phyloP scores from a whole-genome alignment of 2,797 vertebrate species.

The Orientallactaga sibirica region DNA sequence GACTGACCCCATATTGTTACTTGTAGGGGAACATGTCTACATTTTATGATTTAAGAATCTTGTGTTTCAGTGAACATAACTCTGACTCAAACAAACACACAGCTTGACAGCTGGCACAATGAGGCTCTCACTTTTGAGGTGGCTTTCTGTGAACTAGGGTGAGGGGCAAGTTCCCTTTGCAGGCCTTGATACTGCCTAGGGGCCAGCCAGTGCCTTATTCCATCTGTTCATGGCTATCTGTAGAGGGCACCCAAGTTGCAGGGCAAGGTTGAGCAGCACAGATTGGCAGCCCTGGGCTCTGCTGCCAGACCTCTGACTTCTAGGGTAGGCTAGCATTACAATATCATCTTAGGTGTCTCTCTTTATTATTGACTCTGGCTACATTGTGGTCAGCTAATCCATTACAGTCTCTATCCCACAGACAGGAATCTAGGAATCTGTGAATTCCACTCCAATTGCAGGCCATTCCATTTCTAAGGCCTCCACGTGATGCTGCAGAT shows the following conservation, averaged over 20 bases:
- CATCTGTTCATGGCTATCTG: not conserved
- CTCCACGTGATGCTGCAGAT: not conserved
- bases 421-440: not conserved
- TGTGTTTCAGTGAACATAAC: not conserved
- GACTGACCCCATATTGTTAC: not conserved
- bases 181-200: not conserved
- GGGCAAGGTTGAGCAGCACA: not conserved
- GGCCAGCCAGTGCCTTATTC: not conserved
- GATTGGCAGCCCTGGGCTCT: not conserved
- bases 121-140: not conserved
- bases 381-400: not conserved
- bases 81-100: not conserved
- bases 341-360: not conserved
- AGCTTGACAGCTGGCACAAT: accelerated
- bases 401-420: not conserved
- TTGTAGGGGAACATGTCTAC: not conserved
- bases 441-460: no score
- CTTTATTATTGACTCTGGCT: not conserved
- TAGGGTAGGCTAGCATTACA: not conserved
- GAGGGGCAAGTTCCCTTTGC: no score
- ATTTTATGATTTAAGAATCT: not conserved
- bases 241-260: not conserved
- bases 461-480: not conserved
- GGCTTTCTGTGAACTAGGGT: not conserved
- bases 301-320: not conserved